Evolutionary conservation across 2,797 vertebrate species (phyloP).

Genomic region (Gallinago solitaria): DNA sequence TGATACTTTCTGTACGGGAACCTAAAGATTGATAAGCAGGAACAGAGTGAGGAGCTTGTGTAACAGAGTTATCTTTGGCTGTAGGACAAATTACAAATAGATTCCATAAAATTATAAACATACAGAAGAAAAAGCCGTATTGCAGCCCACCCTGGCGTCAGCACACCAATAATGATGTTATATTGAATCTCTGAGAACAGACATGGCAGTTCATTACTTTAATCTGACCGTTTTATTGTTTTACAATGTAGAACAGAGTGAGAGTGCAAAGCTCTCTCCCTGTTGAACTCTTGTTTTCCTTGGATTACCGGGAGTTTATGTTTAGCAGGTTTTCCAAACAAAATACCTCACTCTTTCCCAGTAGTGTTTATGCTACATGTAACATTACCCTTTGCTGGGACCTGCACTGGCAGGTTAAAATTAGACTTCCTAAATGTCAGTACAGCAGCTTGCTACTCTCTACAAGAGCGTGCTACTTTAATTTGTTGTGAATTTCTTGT

Average conservation of each 20-base stretch:
- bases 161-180: neutral
- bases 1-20: neutral
- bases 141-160: neutral
- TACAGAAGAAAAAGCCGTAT: neutral
- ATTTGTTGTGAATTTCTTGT: neutral
- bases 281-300: conserved; percentile 36
- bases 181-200: neutral
- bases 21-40: neutral
- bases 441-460: neutral
- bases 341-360: conserved; percentile 12
- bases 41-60: neutral
- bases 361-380: conserved; percentile 9
- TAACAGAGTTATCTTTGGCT: neutral
- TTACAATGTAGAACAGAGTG: neutral
- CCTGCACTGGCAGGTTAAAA: conserved; percentile 45
- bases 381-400: conserved; percentile 35
- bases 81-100: neutral
- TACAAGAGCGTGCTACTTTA: neutral
- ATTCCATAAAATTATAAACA: neutral
- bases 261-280: conserved; percentile 5
- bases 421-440: conserved; percentile 67
- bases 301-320: conserved; percentile 50
- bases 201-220: neutral
- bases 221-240: neutral
- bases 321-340: conserved; percentile 44